Percentiles rank a stretch among this genome's conserved stretches.
These are phyloP conservation scores for Mugil cephalus DNA, from an alignment of 2,113 vertebrate species.

Conservation along the genomic window DNA sequence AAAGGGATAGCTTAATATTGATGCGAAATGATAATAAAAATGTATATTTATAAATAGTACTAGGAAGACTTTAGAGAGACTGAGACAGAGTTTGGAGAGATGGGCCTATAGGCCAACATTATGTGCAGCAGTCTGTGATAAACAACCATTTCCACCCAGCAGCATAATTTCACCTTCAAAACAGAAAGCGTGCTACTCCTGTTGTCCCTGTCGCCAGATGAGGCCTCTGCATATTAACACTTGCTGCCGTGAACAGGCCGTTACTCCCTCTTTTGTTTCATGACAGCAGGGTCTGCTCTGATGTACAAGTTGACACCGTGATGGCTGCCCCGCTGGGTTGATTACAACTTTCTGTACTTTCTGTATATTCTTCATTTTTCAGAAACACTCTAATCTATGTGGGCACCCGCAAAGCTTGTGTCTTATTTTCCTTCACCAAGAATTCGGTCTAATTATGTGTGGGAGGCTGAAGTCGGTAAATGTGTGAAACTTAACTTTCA, in stretches of 20 bases:
- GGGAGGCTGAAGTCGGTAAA: conserved; percentile 8
- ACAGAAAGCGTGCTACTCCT: conserved; percentile 32
- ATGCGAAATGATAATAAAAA: too few relatives aligned
- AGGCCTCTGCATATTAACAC: conserved; percentile 24
- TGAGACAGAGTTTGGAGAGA: too few relatives aligned
- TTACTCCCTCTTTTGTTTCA: conserved; percentile 5
- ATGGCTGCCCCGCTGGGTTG: conserved; percentile 11
- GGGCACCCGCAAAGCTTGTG: neutral
- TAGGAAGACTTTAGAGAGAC: too few relatives aligned
- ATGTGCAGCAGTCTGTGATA: conserved; percentile 56
- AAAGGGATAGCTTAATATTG: too few relatives aligned
- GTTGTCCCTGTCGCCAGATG: conserved; percentile 33
- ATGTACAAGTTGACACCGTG: conserved; percentile 32
- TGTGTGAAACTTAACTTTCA: conserved; percentile 2
- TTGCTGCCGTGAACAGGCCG: neutral
- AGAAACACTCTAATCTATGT: conserved; percentile 21
- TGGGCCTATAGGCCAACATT: conserved; percentile 40
- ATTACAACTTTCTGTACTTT: conserved; percentile 23
- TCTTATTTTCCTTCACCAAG: neutral
- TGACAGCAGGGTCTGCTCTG: conserved; percentile 38
- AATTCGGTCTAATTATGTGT: neutral
- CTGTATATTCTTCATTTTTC: conserved; percentile 20
- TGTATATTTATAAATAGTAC: too few relatives aligned
- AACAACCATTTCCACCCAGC: conserved; percentile 58
- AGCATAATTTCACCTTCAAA: conserved; percentile 57